phyloP scores from a whole-genome alignment of 2,797 vertebrate genomes.

The Arctocebus calabarensis region DNA sequence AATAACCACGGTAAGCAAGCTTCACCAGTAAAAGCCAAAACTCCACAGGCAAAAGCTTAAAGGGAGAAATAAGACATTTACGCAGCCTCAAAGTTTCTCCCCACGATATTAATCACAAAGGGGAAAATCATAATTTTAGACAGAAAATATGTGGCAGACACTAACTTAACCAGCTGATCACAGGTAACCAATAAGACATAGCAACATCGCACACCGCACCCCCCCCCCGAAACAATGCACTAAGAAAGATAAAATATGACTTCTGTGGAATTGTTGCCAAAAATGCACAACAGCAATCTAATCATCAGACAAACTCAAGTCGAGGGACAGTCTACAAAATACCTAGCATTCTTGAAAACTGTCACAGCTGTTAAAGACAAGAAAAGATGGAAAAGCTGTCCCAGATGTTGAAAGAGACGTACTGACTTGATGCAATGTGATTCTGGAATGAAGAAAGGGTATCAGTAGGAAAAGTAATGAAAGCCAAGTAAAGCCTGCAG shows the following conservation, averaged over 20 bases:
- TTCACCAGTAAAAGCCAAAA: neutral
- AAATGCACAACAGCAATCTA: neutral
- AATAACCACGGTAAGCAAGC: neutral
- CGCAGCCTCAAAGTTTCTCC: neutral
- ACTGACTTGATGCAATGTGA: neutral
- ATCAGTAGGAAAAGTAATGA: neutral
- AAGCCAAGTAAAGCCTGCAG: neutral
- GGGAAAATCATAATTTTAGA: neutral
- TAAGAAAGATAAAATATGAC: neutral
- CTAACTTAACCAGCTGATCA: neutral
- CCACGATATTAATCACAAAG: neutral
- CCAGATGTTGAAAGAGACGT: neutral
- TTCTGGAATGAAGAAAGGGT: neutral
- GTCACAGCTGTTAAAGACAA: neutral
- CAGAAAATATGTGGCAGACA: neutral
- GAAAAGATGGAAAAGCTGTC: neutral
- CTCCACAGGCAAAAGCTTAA: neutral
- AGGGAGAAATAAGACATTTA: neutral
- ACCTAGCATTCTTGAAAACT: neutral
- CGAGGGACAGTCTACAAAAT: neutral
- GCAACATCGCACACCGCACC: rapidly evolving
- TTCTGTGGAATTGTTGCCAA: neutral
- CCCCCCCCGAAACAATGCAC: neutral
- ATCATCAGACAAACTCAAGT: neutral
- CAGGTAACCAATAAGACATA: neutral